phyloP scores from a whole-genome alignment of 2,888 invertebrate genomes.

The Caenorhabditis auriculariae region DNA sequence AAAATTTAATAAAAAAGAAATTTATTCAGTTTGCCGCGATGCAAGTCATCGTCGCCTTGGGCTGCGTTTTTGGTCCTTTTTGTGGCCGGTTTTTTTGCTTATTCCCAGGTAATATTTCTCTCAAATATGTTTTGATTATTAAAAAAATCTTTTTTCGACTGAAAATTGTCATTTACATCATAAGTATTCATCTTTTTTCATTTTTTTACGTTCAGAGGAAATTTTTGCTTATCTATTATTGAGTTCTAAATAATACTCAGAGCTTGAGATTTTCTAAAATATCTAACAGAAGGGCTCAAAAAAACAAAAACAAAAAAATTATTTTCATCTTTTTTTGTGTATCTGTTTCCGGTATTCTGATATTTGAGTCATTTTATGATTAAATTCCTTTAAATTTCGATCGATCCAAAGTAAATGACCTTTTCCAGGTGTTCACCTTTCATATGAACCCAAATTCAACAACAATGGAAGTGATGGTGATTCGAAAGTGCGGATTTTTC shows the following conservation, averaged over 20 bases:
- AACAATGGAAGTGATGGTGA: conserved; percentile 40
- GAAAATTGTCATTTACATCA: too few species aligned
- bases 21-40: conserved; percentile 49
- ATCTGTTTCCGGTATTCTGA: not conserved
- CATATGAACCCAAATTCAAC: conserved; percentile 48
- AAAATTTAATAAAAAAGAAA: not conserved
- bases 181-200: too few species aligned
- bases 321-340: not conserved
- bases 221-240: too few species aligned
- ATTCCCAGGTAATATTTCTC: conserved; percentile 47
- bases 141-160: too few species aligned
- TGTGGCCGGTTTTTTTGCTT: conserved; percentile 61
- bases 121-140: too few species aligned
- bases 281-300: not conserved
- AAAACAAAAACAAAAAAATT: not conserved
- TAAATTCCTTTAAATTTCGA: too few species aligned
- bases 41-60: conserved; percentile 49
- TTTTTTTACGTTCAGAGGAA: too few species aligned
- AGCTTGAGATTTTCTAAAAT: too few species aligned
- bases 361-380: too few species aligned
- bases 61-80: conserved; percentile 50
- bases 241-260: too few species aligned
- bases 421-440: conserved; percentile 47
- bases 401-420: not conserved
- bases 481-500: conserved; percentile 49